Evolutionary conservation across 2,113 vertebrate species (phyloP).

Genomic region (Australoheros scitulus): DNA sequence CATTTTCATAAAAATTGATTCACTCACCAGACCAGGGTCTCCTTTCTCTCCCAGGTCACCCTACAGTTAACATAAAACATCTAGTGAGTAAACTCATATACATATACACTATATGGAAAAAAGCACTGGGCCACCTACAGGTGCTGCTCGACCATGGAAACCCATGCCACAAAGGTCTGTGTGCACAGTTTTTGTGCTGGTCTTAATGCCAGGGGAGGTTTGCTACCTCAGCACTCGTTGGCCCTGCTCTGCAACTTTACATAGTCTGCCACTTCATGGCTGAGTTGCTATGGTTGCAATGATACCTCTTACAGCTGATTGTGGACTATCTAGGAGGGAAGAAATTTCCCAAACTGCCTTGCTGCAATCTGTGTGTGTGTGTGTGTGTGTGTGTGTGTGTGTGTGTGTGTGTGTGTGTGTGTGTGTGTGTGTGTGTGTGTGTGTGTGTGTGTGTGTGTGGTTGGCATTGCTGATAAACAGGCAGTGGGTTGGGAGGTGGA

Average conservation of each 20-base stretch:
- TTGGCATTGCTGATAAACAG: slow-evolving; percentile 67
- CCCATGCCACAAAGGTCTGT: not conserved
- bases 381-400: slow-evolving; percentile 27
- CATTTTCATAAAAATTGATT: not conserved
- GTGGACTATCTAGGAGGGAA: too few relatives aligned
- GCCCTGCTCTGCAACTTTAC: too few relatives aligned
- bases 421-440: slow-evolving; percentile 37
- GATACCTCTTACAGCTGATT: too few relatives aligned
- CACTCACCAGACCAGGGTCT: slow-evolving; percentile 71
- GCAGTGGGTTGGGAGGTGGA: slow-evolving; percentile 63
- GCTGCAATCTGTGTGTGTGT: slow-evolving; percentile 52
- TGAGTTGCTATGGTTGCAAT: too few relatives aligned
- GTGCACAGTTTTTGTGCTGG: not conserved
- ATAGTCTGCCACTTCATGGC: too few relatives aligned
- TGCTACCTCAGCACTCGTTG: too few relatives aligned
- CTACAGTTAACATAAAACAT: slow-evolving; percentile 54
- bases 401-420: slow-evolving; percentile 42
- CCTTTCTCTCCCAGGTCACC: slow-evolving; percentile 79
- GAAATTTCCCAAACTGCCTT: too few relatives aligned
- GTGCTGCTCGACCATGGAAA: not conserved
- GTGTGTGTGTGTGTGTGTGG: slow-evolving; percentile 49
- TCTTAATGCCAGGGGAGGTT: not conserved
- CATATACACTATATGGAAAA: not conserved
- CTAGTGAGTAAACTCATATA: not conserved
- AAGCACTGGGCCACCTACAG: not conserved